These are phyloP conservation scores for Apodemus sylvaticus DNA, from an alignment of 2,113 vertebrate genomes.

Conservation along the genomic window DNA sequence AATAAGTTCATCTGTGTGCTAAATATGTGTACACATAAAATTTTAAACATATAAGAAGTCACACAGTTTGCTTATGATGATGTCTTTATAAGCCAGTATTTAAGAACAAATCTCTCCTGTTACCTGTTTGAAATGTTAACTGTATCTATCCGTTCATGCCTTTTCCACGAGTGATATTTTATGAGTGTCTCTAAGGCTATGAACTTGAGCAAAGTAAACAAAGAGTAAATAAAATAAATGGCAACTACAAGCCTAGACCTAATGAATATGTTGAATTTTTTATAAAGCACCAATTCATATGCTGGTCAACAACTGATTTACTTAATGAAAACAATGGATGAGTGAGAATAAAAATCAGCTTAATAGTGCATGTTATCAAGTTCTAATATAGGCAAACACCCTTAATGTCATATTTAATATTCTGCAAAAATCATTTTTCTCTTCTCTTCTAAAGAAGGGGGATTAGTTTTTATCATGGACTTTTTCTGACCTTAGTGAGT, in stretches of 20 bases:
- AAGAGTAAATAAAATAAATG: background rate
- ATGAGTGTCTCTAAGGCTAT: conserved; percentile 1
- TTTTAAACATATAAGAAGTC: background rate
- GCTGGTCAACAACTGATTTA: background rate
- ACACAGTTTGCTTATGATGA: background rate
- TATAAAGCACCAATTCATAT: background rate
- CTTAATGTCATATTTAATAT: background rate
- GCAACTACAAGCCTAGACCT: background rate
- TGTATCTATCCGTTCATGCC: background rate
- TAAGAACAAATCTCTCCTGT: background rate
- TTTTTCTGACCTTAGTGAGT: conserved; percentile 13
- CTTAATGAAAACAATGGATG: conserved; percentile 25
- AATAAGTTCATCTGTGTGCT: background rate
- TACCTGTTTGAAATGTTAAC: background rate
- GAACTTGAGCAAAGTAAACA: background rate
- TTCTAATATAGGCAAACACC: conserved; percentile 20
- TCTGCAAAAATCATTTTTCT: background rate
- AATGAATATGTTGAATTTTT: conserved; percentile 2
- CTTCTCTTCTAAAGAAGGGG: background rate
- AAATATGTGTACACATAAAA: background rate
- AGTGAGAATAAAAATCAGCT: conserved; percentile 6
- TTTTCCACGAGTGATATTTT: conserved; percentile 12
- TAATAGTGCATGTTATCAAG: background rate
- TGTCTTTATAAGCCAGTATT: background rate
- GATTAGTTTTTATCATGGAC: background rate